Conservation (phyloP, 2,888 invertebrate species). For the Clivina fossor region DNA sequence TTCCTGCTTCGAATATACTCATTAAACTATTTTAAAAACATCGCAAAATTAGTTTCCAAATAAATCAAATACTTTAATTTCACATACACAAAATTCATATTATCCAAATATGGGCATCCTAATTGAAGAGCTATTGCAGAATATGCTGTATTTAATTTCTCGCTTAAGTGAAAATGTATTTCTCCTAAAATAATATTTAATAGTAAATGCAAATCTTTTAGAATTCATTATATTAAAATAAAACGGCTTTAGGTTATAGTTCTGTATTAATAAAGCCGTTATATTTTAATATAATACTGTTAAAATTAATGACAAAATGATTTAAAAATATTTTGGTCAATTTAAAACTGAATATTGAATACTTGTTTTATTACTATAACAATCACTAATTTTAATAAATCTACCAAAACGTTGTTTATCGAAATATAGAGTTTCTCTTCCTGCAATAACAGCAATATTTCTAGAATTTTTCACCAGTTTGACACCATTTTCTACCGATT, state of each 20-base stretch:
- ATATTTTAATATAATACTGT: no score
- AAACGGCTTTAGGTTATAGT: no score
- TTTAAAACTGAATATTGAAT: no score
- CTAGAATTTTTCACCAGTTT: slow-evolving; percentile 62
- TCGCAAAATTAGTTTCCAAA: neutral
- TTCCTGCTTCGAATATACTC: slow-evolving; percentile 75
- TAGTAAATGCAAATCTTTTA: no score
- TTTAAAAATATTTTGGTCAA: slow-evolving; percentile 3
- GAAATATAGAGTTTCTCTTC: slow-evolving; percentile 73
- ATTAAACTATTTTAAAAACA: slow-evolving; percentile 58
- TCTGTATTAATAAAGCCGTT: no score
- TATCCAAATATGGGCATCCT: slow-evolving; percentile 74
- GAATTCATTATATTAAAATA: no score
- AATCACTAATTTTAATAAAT: slow-evolving; percentile 10
- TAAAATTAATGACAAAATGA: no score
- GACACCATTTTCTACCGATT: slow-evolving; percentile 72
- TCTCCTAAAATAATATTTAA: slow-evolving; percentile 63
- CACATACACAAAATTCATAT: slow-evolving; percentile 70
- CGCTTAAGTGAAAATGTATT: slow-evolving; percentile 71
- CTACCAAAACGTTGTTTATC: slow-evolving; percentile 75
- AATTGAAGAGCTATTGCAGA: slow-evolving; percentile 77
- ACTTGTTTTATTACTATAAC: no score
- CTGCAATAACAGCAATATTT: slow-evolving; percentile 69
- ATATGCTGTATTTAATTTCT: slow-evolving; percentile 75
- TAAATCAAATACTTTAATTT: neutral